Conservation (phyloP, 2,797 vertebrate genomes). For the Botia kubotai region DNA sequence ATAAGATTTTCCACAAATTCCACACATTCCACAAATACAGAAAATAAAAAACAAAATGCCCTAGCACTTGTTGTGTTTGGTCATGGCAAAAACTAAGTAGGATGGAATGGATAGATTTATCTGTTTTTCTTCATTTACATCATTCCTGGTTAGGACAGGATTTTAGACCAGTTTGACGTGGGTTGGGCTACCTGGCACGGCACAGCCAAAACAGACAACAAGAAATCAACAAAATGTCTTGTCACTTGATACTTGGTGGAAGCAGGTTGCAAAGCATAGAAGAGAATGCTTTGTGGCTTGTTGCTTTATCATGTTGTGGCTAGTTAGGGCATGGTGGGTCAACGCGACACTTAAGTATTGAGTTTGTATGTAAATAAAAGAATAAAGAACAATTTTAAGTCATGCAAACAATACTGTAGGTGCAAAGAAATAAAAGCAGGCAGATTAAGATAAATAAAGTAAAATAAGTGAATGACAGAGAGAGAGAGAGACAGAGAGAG, state of each 20-base stretch:
- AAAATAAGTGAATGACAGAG: not conserved
- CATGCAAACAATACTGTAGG: not conserved
- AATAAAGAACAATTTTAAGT: not conserved
- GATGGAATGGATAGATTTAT: not conserved
- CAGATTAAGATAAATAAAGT: not conserved
- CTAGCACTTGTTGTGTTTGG: not conserved
- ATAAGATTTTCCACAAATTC: not conserved
- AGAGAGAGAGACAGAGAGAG: constrained; percentile 11
- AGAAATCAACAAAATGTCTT: not conserved
- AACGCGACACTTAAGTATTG: not conserved
- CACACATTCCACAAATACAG: not conserved
- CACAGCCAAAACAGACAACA: not conserved
- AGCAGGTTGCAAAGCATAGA: not conserved
- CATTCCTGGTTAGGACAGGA: not conserved
- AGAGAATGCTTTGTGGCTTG: not conserved
- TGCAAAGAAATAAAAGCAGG: not conserved
- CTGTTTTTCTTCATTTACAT: not conserved
- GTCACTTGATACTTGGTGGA: not conserved
- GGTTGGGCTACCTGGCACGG: not conserved
- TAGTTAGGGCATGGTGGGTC: not conserved
- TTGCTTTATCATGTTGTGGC: not conserved
- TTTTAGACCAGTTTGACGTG: not conserved
- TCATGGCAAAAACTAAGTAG: not conserved
- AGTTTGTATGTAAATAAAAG: not conserved
- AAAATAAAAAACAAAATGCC: not conserved